Base-by-base conservation (phyloP, 92 coral and sea anemone genomes). In the Nematostella vectensis region DNA sequence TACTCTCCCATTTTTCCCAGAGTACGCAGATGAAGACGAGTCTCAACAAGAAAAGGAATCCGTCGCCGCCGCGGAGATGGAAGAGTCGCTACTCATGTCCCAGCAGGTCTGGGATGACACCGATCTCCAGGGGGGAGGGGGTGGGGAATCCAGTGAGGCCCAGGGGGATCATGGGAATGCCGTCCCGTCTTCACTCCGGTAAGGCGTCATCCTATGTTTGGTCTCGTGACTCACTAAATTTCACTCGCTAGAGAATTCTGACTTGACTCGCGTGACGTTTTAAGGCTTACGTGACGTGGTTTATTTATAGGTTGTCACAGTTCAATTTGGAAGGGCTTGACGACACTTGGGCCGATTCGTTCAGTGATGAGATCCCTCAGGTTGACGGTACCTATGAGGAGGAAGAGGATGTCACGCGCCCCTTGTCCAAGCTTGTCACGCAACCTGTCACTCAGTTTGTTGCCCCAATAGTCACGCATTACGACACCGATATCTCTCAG, bases 21-120 rank as follows among this genome's bases (percentile, higher is more conserved):
- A 43, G 29, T 13, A 2, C 50, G 63, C 50, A 13, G 69, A 67
- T 29, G 79, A 37, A n/a, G 87, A 47, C 15, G 67, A 57, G 15
- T 70, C 65, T 36, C 70, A 37, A n/a, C 83, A 73, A 50, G 70
- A 26, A 24, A 31, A 47, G 15, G 73, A 62, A 3, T 70, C 57
- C 1, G 63, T 56, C 10, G 78, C 62, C 11, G 54, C 24, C 18
- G 72, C 65, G 20, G 45, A 63, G 24, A 91, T 81, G 12, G 89
- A 81, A 24, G 85, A 85, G 25, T 91, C 98, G 0, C 55, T 91
- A 10, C 21, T 86, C 39, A 91, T 91, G 98, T 91, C 98, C 19
- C 98, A 91, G 61, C 83, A 76, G 56, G 88, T 91, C 21, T 91
- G 98, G 98, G 83, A 82, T 58, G 95, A 85, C 38, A 80, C 85